Conservation (phyloP, 2,888 invertebrate species). For the Branchellion lobata region DNA sequence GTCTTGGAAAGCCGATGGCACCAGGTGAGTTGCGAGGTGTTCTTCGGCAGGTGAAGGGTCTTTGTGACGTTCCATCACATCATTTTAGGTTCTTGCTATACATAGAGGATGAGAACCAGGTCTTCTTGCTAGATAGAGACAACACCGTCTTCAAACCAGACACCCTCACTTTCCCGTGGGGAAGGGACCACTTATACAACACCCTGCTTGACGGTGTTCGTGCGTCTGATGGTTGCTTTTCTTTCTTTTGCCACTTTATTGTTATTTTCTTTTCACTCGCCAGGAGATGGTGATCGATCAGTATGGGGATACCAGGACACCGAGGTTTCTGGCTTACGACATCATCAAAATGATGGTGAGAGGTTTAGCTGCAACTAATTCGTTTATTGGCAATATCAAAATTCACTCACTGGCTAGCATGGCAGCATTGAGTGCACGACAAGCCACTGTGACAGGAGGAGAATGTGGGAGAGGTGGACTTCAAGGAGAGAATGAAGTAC, state of each 20-base stretch:
- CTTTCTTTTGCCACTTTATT: too few species aligned
- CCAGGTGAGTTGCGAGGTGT: too few species aligned
- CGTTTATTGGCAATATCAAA: background rate
- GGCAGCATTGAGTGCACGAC: too few species aligned
- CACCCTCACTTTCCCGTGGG: conserved; percentile 76
- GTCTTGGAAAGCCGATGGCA: conserved; percentile 99
- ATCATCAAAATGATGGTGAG: conserved; percentile 76
- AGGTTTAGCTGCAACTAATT: background rate
- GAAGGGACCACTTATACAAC: conserved; percentile 75
- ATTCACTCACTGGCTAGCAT: background rate
- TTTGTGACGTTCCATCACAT: too few species aligned
- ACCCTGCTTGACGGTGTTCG: conserved; percentile 90
- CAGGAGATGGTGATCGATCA: conserved; percentile 96
- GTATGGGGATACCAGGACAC: conserved; percentile 70
- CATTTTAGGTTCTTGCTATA: conserved; percentile 96
- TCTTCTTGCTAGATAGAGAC: conserved; percentile 93
- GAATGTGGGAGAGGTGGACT: conserved; percentile 75
- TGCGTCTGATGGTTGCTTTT: background rate
- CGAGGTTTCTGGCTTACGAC: conserved; percentile 91
- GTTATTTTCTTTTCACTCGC: too few species aligned
- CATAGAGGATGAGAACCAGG: conserved; percentile 78
- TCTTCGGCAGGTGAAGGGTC: too few species aligned
- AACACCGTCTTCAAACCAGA: conserved; percentile 79
- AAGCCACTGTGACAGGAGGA: conserved; percentile 65
- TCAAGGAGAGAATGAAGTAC: conserved; percentile 75